Evolutionary conservation across 2,888 invertebrate species (phyloP).

Genomic region (Muschampia plurimacula): DNA sequence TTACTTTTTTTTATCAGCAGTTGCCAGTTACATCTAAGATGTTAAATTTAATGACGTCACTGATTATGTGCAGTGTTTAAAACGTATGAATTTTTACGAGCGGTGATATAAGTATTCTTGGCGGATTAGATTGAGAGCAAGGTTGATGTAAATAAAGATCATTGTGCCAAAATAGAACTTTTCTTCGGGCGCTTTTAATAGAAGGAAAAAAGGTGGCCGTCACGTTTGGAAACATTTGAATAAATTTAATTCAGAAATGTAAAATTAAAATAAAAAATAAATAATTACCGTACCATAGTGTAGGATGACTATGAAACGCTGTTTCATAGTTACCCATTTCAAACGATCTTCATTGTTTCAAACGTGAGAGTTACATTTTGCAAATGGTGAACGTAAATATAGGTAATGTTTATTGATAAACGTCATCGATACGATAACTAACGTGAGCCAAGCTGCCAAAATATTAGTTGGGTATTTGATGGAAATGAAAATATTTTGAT

Average conservation of each 20-base stretch:
- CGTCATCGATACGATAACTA: conserved; percentile 1
- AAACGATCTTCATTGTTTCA: not conserved
- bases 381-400: not conserved
- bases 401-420: not conserved
- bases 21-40: not conserved
- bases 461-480: not conserved
- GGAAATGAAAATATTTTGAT: no score
- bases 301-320: not conserved
- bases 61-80: not conserved
- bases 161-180: conserved; percentile 20
- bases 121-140: conserved; percentile 28
- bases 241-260: no score
- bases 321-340: not conserved
- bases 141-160: conserved; percentile 21
- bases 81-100: conserved; percentile 19
- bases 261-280: no score
- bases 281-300: not conserved
- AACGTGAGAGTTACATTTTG: not conserved
- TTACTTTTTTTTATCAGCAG: no score
- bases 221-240: no score
- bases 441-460: not conserved
- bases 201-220: not conserved
- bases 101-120: conserved; percentile 19
- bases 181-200: not conserved
- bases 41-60: not conserved